Evolutionary conservation across 2,888 invertebrate species (phyloP).

Genomic region (Pharmacophagus antenor): DNA sequence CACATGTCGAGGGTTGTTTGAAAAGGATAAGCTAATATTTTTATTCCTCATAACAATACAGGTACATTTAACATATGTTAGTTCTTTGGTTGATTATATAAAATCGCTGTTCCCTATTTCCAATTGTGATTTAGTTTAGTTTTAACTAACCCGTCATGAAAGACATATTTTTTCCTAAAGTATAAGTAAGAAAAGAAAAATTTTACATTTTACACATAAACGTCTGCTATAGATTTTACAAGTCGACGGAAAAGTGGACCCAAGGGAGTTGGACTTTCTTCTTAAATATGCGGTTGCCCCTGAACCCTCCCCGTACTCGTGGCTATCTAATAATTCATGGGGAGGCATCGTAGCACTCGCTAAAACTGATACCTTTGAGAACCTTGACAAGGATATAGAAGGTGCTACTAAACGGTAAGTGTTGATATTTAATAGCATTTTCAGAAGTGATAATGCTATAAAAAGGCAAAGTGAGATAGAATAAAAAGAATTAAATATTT

Average conservation of each 20-base stretch:
- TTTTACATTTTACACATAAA: not conserved
- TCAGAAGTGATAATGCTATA: too few species aligned
- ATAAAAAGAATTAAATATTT: too few species aligned
- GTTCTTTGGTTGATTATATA: not conserved
- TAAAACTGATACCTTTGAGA: conserved; percentile 88
- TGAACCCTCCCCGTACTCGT: conserved; percentile 88
- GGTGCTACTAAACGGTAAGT: conserved; percentile 88
- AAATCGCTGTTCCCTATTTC: not conserved
- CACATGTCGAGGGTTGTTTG: conserved; percentile 94
- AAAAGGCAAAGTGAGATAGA: too few species aligned
- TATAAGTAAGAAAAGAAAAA: not conserved
- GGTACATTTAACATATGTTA: conserved; percentile 59
- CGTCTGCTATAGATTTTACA: conserved; percentile 58
- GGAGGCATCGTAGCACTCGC: conserved; percentile 90
- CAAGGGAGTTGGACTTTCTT: conserved; percentile 91
- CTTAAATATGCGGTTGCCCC: conserved; percentile 91
- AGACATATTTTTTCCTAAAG: not conserved
- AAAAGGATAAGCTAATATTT: conserved; percentile 94
- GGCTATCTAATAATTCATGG: conserved; percentile 89
- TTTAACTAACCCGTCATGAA: not conserved
- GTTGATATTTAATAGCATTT: not conserved
- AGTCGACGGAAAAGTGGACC: conserved; percentile 83
- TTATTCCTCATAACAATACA: conserved; percentile 92
- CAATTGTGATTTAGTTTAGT: not conserved
- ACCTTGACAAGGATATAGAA: conserved; percentile 94